These are phyloP conservation scores for Notocelia uddmanniana DNA, from an alignment of 2,888 invertebrate species.

Conservation along the genomic window DNA sequence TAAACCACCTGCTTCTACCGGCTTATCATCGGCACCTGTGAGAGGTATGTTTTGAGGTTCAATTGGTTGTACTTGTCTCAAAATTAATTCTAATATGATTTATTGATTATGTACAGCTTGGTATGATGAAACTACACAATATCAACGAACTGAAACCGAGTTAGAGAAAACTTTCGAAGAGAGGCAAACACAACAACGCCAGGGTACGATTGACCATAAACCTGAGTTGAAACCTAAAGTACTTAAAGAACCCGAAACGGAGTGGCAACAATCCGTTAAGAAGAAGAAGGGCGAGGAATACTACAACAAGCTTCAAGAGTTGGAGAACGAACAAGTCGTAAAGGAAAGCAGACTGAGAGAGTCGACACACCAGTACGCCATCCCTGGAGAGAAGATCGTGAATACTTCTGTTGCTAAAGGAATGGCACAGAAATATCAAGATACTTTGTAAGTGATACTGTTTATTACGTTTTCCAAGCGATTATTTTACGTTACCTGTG, in stretches of 20 bases:
- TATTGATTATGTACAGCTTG: slow-evolving; percentile 87
- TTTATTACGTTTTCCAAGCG: background rate
- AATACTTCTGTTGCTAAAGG: slow-evolving; percentile 92
- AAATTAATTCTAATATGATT: slow-evolving; percentile 50
- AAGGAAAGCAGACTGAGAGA: slow-evolving; percentile 93
- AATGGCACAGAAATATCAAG: slow-evolving; percentile 95
- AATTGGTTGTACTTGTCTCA: slow-evolving; percentile 46
- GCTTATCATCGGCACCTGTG: slow-evolving; percentile 76
- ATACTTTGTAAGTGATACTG: slow-evolving; percentile 90
- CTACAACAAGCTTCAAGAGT: slow-evolving; percentile 91
- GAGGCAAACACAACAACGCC: slow-evolving; percentile 89
- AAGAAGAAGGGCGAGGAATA: slow-evolving; percentile 94
- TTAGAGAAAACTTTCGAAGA: slow-evolving; percentile 95
- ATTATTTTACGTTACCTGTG: background rate
- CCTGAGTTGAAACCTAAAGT: slow-evolving; percentile 88
- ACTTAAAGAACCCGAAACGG: slow-evolving; percentile 90
- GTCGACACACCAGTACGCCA: slow-evolving; percentile 92
- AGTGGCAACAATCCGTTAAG: slow-evolving; percentile 94
- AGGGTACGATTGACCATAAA: slow-evolving; percentile 87
- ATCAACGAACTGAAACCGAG: slow-evolving; percentile 94
- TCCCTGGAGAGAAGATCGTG: slow-evolving; percentile 93
- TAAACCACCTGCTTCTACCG: slow-evolving; percentile 80
- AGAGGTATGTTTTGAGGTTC: slow-evolving; percentile 74
- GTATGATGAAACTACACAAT: slow-evolving; percentile 96
- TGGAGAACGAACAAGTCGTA: slow-evolving; percentile 94